Base-by-base conservation (phyloP, 2,888 invertebrate genomes). In the Gymnoscelis rufifasciata region DNA sequence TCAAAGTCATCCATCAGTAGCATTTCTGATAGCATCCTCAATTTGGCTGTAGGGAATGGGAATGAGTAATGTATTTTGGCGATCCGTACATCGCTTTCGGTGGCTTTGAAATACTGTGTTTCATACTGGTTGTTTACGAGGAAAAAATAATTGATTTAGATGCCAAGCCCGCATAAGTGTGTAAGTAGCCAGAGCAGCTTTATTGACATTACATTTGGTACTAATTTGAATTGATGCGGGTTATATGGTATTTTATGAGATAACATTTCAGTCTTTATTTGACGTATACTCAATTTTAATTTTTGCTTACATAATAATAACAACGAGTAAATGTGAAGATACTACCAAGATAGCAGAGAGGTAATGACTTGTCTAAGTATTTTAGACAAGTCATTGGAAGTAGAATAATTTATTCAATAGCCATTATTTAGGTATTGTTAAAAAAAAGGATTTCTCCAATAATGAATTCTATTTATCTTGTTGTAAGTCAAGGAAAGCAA, bases 171-270 rank as follows among this genome's bases (percentile, higher is more conserved):
- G 72, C 72, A 73, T 73, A 50, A 31, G 36, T 26, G 63, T 52
- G 55, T 53, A 57, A 62, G 62, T 63, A 63, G 59, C 59, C 59
- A 56, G 58, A 64, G 54, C 57, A 49, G 55, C 54, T 68, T 66
- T 67, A 73, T 74, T 76, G 69, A 71, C 60, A 38, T 28, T 13
- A 66, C 62, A 66, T 69, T 64, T 57, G 52, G 62, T 66, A 57
- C 60, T 62, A 68, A 68, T 69, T 62, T 66, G 54, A 59, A 50
- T 43, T 45, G 54, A 73, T 76, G 75, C 76, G 76, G 76, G 76
- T 46, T 27, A 36, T 40, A 33, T 24, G 37, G 28, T 7, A 26
- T 30, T 31, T 33, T 19, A 19, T 15, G 13, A 11, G 19, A 19
- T 28, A 23, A 7, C 24, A 41, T 43, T 43, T 39, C 30, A 43